Percentiles rank a stretch among this genome's conserved stretches.
Conservation (phyloP, 2,888 invertebrate genomes). For the Papilio demoleus region DNA sequence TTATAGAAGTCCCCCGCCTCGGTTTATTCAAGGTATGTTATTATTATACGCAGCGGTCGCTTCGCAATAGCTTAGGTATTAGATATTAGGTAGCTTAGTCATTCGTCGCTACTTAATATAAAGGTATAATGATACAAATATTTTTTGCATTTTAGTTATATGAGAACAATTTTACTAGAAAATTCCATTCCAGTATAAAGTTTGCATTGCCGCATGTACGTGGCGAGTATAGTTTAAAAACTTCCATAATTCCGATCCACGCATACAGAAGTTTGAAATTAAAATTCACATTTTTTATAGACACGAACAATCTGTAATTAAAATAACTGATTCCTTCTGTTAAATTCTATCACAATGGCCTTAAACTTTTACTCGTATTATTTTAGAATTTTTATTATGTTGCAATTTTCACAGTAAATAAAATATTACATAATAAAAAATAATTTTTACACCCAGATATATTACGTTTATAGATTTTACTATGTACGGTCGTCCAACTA, state of each 20-base stretch:
- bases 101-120: no score
- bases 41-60: no score
- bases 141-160: conserved; percentile 14
- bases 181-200: conserved; percentile 23
- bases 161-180: conserved; percentile 19
- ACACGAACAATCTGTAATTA: neutral
- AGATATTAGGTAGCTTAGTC: no score
- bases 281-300: conserved; percentile 17
- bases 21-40: no score
- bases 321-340: neutral
- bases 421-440: no score
- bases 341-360: neutral
- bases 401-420: no score
- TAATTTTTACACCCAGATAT: no score
- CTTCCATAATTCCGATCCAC: conserved; percentile 30
- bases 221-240: conserved; percentile 33
- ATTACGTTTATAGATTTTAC: neutral
- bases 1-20: no score
- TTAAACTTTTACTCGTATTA: neutral
- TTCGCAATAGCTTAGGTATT: no score
- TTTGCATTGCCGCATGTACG: conserved; percentile 17
- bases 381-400: neutral
- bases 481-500: conserved; percentile 8
- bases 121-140: neutral
- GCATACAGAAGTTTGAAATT: conserved; percentile 28